Conservation (phyloP, 2,888 invertebrate genomes). For the Penaeus monodon region DNA sequence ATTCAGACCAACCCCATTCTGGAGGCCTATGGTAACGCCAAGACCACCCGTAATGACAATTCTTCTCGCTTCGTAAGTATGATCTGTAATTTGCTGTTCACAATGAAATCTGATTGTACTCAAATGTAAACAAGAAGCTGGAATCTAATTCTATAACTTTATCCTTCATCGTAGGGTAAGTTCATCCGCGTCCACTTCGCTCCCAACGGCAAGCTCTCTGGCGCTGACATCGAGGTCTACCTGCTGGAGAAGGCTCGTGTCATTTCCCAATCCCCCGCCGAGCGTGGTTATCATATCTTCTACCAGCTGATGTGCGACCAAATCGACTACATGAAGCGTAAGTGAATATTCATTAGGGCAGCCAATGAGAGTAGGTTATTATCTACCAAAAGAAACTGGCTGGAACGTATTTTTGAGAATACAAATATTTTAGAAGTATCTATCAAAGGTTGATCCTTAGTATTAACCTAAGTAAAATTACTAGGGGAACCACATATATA, state of each 20-base stretch:
- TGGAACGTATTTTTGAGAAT: too few relatives aligned
- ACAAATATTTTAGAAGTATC: too few relatives aligned
- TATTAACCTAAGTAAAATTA: too few relatives aligned
- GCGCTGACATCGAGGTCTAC: conserved; percentile 99
- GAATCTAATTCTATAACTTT: too few relatives aligned
- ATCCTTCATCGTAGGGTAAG: conserved; percentile 82
- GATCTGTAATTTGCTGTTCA: too few relatives aligned
- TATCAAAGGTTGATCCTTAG: too few relatives aligned
- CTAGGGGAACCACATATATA: too few relatives aligned
- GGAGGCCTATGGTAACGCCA: conserved; percentile 99
- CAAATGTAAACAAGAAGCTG: too few relatives aligned
- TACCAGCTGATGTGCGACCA: conserved; percentile 90
- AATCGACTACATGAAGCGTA: conserved; percentile 34
- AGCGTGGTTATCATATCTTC: conserved; percentile 99
- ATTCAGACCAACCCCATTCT: conserved; percentile 99
- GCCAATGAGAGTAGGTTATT: too few relatives aligned
- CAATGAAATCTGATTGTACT: too few relatives aligned
- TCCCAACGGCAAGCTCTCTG: conserved; percentile 98
- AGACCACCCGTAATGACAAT: conserved; percentile 99
- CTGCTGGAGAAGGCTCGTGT: conserved; percentile 99
- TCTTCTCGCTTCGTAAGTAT: conserved; percentile 99
- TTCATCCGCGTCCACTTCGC: conserved; percentile 99
- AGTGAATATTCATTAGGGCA: neutral
- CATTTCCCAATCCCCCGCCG: conserved; percentile 97
- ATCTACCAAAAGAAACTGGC: too few relatives aligned